These are phyloP conservation scores for Hypsibius dujardini DNA, from an alignment of 1,140 invertebrate genomes.

Conservation along the genomic window DNA sequence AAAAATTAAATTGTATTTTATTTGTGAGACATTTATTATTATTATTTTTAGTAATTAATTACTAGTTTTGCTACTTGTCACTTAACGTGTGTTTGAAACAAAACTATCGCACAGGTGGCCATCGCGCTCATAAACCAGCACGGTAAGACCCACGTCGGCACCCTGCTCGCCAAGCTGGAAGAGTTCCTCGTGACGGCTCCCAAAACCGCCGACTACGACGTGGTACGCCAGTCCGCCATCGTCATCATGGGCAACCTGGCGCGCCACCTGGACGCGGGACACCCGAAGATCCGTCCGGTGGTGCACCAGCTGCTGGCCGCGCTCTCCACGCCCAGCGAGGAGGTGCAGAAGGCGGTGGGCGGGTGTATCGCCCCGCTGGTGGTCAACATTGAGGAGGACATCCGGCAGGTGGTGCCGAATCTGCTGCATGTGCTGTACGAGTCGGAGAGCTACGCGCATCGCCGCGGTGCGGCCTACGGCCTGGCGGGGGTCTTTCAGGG, in stretches of 20 bases:
- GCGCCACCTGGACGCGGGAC: constrained; percentile 73
- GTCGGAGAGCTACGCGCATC: constrained; percentile 88
- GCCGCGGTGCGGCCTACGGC: constrained; percentile 74
- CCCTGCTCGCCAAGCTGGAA: constrained; percentile 69
- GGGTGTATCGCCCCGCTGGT: constrained; percentile 86
- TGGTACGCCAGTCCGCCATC: constrained; percentile 80
- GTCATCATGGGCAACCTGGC: constrained; percentile 90
- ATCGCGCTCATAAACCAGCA: constrained; percentile 63
- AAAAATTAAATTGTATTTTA: no score
- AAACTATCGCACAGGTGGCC: no score
- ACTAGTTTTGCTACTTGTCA: no score
- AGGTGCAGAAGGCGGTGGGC: constrained; percentile 90
- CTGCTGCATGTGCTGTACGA: constrained; percentile 70
- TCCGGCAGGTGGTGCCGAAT: constrained; percentile 65
- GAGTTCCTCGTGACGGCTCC: constrained; percentile 72
- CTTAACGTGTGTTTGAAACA: no score
- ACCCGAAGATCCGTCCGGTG: constrained; percentile 76
- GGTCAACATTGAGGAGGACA: constrained; percentile 71
- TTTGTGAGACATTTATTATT: no score
- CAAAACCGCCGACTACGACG: constrained; percentile 72
- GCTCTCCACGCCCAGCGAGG: constrained; percentile 84
- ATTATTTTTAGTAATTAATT: no score
- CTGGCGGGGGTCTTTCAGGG: constrained; percentile 80
- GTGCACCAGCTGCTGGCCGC: constrained; percentile 72
- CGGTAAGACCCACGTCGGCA: constrained; percentile 55